A percentile compares a stretch with the other conserved stretches of the same genome.
Evolutionary conservation across 2,113 vertebrate genomes (phyloP).

Genomic region (Barnardius zonarius): DNA sequence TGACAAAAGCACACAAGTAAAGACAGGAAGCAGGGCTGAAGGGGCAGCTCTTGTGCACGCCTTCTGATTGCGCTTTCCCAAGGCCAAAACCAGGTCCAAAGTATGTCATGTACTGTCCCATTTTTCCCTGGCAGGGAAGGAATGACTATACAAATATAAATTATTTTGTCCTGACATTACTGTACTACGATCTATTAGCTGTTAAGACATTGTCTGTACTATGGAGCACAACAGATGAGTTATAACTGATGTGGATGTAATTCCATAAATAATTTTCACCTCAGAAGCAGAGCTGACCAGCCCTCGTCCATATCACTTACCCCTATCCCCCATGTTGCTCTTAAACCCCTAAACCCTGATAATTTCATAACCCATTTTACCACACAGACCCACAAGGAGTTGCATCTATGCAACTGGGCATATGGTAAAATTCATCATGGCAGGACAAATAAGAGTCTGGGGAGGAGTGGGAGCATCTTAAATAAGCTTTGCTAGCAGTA

Average conservation of each 20-base stretch:
- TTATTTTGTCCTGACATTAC: neutral
- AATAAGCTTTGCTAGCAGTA: neutral
- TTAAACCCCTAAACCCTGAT: neutral
- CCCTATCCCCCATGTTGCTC: neutral
- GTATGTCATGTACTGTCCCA: neutral
- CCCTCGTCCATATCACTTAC: neutral
- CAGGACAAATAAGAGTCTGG: neutral
- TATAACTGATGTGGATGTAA: neutral
- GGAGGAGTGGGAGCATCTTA: neutral
- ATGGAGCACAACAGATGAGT: neutral
- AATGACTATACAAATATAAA: neutral
- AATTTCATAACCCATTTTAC: neutral
- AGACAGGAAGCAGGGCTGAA: neutral
- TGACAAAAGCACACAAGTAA: neutral
- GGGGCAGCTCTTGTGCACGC: neutral
- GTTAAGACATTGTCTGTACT: neutral
- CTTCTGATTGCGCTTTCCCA: neutral
- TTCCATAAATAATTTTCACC: neutral
- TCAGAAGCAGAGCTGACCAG: neutral
- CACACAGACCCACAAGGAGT: neutral
- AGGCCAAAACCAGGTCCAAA: neutral
- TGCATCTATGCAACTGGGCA: neutral
- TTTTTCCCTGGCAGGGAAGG: neutral
- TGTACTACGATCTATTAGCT: rapidly evolving
- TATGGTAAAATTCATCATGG: neutral